Conservation (phyloP, 2,113 vertebrate species). For the Setophaga kirtlandii region DNA sequence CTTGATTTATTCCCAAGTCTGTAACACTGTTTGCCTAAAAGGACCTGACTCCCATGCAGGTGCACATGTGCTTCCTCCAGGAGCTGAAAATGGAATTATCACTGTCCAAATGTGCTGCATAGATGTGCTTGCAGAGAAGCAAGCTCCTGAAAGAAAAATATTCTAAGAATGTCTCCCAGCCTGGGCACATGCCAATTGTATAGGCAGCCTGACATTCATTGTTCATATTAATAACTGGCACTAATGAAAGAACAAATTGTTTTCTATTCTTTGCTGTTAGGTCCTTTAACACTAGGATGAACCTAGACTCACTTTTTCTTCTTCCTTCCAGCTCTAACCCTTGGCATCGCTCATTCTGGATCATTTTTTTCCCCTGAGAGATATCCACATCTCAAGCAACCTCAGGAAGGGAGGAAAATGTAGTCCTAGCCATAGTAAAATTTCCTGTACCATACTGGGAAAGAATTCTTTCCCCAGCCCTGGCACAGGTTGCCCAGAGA, state of each 20-base stretch:
- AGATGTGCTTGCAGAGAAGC: not conserved
- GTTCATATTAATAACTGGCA: not conserved
- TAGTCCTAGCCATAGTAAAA: not conserved
- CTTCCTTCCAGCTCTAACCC: not conserved
- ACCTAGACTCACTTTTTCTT: not conserved
- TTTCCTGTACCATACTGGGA: not conserved
- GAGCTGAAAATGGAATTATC: not conserved
- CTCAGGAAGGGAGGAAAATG: not conserved
- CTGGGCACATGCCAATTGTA: not conserved
- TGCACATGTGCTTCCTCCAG: not conserved
- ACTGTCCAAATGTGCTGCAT: not conserved
- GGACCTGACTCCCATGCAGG: not conserved
- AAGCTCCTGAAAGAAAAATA: not conserved
- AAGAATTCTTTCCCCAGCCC: not conserved
- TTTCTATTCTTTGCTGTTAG: not conserved
- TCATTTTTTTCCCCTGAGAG: not conserved
- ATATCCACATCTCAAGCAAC: not conserved
- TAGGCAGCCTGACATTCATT: not conserved
- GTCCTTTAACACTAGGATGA: not conserved
- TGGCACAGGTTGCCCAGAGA: not conserved
- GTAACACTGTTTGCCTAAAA: not conserved
- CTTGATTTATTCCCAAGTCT: not conserved
- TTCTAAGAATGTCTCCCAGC: not conserved
- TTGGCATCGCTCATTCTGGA: not conserved
- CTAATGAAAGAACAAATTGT: not conserved